Conservation (phyloP, 2,113 vertebrate species). For the Rhinoptilus africanus region DNA sequence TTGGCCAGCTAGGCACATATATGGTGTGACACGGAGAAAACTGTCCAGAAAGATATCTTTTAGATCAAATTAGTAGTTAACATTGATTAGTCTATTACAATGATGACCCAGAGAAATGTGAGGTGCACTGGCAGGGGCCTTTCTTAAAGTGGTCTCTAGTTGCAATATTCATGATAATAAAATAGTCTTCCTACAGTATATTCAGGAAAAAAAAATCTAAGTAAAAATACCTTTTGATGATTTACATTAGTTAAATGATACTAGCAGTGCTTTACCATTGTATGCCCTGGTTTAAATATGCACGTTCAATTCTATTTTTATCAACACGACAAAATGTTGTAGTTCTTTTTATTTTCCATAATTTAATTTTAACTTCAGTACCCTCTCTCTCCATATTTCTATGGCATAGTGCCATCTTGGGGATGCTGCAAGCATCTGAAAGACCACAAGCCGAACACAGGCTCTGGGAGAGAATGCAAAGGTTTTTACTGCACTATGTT, state of each 20-base stretch:
- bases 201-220: background rate
- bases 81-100: background rate
- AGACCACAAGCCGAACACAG: background rate
- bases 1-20: background rate
- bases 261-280: background rate
- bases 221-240: background rate
- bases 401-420: slow-evolving; percentile 56
- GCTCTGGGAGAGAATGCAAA: background rate
- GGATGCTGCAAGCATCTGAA: slow-evolving; percentile 9
- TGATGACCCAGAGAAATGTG: background rate
- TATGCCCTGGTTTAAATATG: background rate
- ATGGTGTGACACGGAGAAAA: background rate
- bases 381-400: background rate
- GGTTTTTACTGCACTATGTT: background rate
- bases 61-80: background rate
- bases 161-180: background rate
- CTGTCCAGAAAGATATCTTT: background rate
- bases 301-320: background rate
- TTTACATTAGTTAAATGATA: background rate
- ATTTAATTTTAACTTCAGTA: background rate
- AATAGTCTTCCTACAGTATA: background rate
- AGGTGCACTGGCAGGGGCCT: background rate
- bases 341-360: background rate
- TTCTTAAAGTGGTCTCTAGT: background rate
- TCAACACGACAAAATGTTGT: background rate